Evolutionary conservation across 2,797 vertebrate genomes (phyloP).

Genomic region (Xenentodon cancila): DNA sequence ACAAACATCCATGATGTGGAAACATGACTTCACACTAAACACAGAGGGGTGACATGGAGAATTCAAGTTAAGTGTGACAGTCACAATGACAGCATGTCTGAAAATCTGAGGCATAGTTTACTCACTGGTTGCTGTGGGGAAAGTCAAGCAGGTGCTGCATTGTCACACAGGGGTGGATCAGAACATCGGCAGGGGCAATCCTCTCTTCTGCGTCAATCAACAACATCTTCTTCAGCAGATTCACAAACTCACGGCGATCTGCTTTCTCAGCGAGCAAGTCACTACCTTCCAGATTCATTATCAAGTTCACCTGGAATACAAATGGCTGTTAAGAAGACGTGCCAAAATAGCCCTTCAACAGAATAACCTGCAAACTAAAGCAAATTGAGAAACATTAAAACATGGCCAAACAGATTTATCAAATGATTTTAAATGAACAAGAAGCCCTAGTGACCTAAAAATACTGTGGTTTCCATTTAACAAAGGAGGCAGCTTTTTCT

Average conservation of each 20-base stretch:
- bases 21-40: slow-evolving; percentile 95
- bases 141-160: slow-evolving; percentile 99
- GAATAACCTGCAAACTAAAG: neutral
- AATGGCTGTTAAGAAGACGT: slow-evolving; percentile 3
- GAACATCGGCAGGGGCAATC: slow-evolving; percentile 91
- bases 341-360: neutral
- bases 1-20: slow-evolving; percentile 98
- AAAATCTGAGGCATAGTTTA: slow-evolving; percentile 25
- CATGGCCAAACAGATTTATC: no score
- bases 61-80: neutral
- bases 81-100: slow-evolving; percentile 12
- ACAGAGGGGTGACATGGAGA: slow-evolving; percentile 18
- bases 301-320: slow-evolving; percentile 92
- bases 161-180: slow-evolving; percentile 96
- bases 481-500: slow-evolving; percentile 1
- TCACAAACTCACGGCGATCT: slow-evolving; percentile 95
- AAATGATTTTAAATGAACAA: no score
- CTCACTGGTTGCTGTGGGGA: slow-evolving; percentile 98
- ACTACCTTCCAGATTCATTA: slow-evolving; percentile 98
- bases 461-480: neutral
- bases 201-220: slow-evolving; percentile 96
- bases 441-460: neutral
- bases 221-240: slow-evolving; percentile 98
- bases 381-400: neutral
- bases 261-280: slow-evolving; percentile 96